Evolutionary conservation across 2,113 vertebrate species (phyloP), one percentile per base, ranked within the genome.

Genomic region (Leptosomus discolor): DNA sequence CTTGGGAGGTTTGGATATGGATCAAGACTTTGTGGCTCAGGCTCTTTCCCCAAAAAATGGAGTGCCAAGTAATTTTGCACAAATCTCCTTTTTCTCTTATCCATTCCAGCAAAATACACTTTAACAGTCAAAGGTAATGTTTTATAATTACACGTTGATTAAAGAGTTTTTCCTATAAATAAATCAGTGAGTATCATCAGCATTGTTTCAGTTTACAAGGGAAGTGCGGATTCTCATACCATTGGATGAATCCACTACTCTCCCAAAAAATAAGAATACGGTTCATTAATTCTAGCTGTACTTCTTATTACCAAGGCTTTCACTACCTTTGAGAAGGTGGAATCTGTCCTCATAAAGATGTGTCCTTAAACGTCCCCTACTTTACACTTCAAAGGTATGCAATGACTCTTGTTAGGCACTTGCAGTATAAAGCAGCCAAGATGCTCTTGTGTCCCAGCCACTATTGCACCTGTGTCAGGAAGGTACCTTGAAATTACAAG

Each of bases 1-100:
- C 11, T 37, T 75, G 23, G 34, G 24, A 88, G 80, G 19, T 34
- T 22, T 69, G 32, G 45, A 36, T 90, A 63, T 13, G 13, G 32
- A 70, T 46, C 50, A 78, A 70, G 30, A 57, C 7, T 37, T 74
- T 30, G 9, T 67, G n/a, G 11, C n/a, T 92, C 58, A 70, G 50
- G 34, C 1, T 32, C n/a, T 54, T 74, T 37, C 18, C 9, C 45
- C 3, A 6, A 15, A 37, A 68, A 54, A 48, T 0, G 1, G 20
- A 30, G 5, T 16, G 32, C 23, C 71, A 41, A 70, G 8, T 48
- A 87, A 71, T 71, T 90, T 63, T 83, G 37, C 16, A 77, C 5
- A 19, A 65, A 45, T 21, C 17, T 67, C 15, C 15, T 27, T 90
- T 83, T 86, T 65, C 37, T 89, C 26, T 67, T 84, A 58, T 30